Percentiles rank a stretch among this genome's conserved stretches.
Evolutionary conservation across 2,113 vertebrate species (phyloP).

Genomic region (Odocoileus virginianus): DNA sequence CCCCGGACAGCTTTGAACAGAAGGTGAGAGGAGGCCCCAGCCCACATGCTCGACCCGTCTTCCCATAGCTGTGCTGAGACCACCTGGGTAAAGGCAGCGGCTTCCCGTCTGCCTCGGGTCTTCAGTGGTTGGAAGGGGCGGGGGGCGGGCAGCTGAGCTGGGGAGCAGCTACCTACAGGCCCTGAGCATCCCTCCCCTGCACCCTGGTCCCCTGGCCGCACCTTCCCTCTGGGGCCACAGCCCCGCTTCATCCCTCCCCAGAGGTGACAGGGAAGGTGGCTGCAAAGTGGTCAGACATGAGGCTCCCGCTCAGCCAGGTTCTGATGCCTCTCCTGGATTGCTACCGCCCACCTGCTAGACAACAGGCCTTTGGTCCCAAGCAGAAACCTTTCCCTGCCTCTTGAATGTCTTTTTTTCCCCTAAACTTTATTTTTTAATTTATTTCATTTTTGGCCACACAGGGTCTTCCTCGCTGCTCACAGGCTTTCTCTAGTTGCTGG

Average conservation of each 20-base stretch:
- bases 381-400: neutral
- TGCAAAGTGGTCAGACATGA: neutral
- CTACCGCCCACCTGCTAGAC: neutral
- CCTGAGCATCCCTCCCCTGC: neutral
- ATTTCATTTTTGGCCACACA: neutral
- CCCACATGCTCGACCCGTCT: neutral
- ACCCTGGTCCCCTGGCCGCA: neutral
- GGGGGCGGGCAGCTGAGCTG: neutral
- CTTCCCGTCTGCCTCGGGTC: neutral
- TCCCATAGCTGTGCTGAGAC: neutral
- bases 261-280: neutral
- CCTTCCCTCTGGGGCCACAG: neutral
- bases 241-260: neutral
- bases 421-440: neutral
- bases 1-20: constrained; percentile 97
- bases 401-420: neutral
- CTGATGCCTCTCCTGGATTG: neutral
- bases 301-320: neutral
- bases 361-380: neutral
- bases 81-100: neutral
- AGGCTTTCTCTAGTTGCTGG: neutral
- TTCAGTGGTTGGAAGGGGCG: neutral
- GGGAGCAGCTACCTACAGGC: neutral
- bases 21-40: constrained; percentile 84
- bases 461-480: neutral